A percentile compares a stretch with the other conserved stretches of the same genome.
Evolutionary conservation across 2,888 invertebrate genomes (phyloP).

Genomic region (Liopterus haemorrhoidalis): DNA sequence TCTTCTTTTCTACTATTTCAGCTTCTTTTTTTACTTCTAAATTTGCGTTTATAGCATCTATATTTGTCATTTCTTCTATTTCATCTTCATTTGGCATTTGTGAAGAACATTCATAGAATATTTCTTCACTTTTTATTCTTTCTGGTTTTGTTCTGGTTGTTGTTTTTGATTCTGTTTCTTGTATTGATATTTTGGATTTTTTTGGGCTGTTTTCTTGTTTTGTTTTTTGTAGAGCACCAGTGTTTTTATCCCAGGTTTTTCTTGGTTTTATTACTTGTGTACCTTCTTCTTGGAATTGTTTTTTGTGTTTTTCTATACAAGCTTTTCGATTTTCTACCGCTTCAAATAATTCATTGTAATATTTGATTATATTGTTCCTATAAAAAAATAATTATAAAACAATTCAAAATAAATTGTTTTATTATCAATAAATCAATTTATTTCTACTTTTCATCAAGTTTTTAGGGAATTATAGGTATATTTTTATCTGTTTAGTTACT

Average conservation of each 20-base stretch:
- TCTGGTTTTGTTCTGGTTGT: background rate
- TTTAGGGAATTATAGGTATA: too few species aligned
- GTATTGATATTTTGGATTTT: background rate
- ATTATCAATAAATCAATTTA: too few species aligned
- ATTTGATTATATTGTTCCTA: conserved; percentile 55
- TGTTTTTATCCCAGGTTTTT: too few species aligned
- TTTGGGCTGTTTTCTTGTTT: too few species aligned
- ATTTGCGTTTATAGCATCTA: conserved; percentile 47
- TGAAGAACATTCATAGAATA: background rate
- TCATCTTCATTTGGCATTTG: background rate
- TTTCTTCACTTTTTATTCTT: background rate
- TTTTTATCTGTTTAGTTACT: too few species aligned
- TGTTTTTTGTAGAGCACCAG: background rate
- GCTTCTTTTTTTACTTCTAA: conserved; percentile 43
- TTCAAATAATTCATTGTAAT: conserved; percentile 58
- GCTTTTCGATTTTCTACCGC: conserved; percentile 52
- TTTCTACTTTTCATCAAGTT: too few species aligned
- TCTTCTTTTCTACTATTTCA: conserved; percentile 16
- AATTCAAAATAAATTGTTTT: conserved; percentile 5
- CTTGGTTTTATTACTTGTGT: background rate
- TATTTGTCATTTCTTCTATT: background rate
- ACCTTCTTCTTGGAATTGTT: conserved; percentile 10
- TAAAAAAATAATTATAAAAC: conserved; percentile 17
- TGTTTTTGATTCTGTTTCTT: background rate
- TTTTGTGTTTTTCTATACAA: conserved; percentile 36